Conservation (phyloP, 2,888 invertebrate species). For the Phlogophora meticulosa region DNA sequence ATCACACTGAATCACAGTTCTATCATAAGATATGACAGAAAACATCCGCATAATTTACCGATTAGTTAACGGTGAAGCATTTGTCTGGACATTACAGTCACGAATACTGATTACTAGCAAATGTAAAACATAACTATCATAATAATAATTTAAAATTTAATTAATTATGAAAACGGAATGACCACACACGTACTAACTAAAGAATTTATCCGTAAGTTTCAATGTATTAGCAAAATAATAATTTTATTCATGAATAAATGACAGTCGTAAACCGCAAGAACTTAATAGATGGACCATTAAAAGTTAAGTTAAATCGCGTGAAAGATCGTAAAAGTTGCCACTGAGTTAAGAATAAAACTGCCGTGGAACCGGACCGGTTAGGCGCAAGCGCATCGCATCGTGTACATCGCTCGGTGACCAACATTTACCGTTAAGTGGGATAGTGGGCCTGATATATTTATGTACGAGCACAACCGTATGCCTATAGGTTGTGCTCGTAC, state of each 20-base stretch:
- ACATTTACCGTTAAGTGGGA: constrained; percentile 39
- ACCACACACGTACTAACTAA: no score
- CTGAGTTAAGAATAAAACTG: constrained; percentile 63
- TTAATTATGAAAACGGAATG: neutral
- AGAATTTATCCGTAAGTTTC: neutral
- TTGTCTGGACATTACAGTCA: no score
- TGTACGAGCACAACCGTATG: no score
- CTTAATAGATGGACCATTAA: constrained; percentile 20
- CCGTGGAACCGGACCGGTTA: constrained; percentile 62
- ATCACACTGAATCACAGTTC: no score
- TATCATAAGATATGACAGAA: no score
- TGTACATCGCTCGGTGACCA: constrained; percentile 53
- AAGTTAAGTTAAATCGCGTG: constrained; percentile 23
- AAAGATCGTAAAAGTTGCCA: constrained; percentile 44
- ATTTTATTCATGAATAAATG: neutral
- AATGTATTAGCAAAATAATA: neutral
- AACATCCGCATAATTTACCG: no score
- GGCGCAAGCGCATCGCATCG: constrained; percentile 62
- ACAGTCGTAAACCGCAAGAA: constrained; percentile 1
- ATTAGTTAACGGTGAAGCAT: no score
- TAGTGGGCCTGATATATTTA: constrained; percentile 26
- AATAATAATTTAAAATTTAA: neutral
- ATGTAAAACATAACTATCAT: neutral
- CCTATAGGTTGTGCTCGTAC: no score
- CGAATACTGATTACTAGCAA: no score